These are phyloP conservation scores for Cryptotermes secundus DNA, from an alignment of 1,140 invertebrate genomes.

Conservation along the genomic window DNA sequence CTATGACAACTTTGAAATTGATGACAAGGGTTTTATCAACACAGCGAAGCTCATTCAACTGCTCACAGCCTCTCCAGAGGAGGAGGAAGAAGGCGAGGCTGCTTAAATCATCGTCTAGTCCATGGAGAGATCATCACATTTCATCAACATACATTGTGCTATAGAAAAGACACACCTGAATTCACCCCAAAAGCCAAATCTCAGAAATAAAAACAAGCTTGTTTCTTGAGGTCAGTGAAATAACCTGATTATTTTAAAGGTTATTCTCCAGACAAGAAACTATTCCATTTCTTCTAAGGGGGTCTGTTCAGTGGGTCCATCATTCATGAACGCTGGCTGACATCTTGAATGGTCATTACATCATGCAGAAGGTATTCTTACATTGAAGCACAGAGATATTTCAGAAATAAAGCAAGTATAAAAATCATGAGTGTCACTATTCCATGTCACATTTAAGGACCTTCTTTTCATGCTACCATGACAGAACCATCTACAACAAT, in stretches of 20 bases:
- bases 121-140: constrained; percentile 13
- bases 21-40: constrained; percentile 90
- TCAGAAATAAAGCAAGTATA: neutral
- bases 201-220: neutral
- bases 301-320: neutral
- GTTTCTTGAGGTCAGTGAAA: neutral
- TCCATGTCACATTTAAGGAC: neutral
- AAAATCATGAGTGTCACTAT: neutral
- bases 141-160: neutral
- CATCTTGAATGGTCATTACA: constrained; percentile 12
- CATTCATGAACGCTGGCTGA: neutral
- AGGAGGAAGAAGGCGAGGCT: constrained; percentile 66
- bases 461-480: neutral
- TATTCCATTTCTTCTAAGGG: constrained; percentile 12
- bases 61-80: constrained; percentile 79
- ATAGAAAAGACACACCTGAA: neutral
- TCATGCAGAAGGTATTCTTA: constrained; percentile 4
- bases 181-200: neutral
- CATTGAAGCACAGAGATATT: neutral
- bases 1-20: constrained; percentile 93
- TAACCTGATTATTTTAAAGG: neutral
- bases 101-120: constrained; percentile 38
- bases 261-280: neutral
- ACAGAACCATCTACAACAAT: neutral
- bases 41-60: constrained; percentile 83